phyloP scores from a whole-genome alignment of 2,797 vertebrate species.

The Eulemur coronatus region DNA sequence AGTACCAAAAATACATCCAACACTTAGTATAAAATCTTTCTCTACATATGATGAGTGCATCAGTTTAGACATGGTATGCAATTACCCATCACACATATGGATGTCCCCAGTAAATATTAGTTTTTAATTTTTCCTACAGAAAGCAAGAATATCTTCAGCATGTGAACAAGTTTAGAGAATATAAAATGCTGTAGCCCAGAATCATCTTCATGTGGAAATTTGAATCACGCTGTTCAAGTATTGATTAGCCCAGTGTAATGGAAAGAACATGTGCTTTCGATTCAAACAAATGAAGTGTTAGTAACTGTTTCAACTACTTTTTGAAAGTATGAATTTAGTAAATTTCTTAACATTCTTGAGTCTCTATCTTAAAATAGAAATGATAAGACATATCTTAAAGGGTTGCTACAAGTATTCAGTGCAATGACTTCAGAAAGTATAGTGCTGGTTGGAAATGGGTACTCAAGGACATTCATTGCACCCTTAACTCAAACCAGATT shows the following conservation, averaged over 20 bases:
- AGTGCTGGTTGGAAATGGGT: neutral
- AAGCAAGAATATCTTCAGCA: neutral
- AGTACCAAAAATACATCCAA: neutral
- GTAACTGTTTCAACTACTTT: neutral
- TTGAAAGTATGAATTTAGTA: neutral
- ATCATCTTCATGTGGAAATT: neutral
- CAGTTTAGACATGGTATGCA: neutral
- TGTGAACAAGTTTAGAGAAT: neutral
- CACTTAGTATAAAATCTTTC: neutral
- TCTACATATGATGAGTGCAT: neutral
- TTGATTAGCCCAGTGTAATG: neutral
- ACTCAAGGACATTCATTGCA: neutral
- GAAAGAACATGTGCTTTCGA: neutral
- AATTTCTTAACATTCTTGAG: neutral
- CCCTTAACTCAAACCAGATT: neutral
- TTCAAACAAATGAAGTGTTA: neutral
- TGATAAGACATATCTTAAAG: neutral
- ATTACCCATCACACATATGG: neutral
- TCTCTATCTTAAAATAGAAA: slow-evolving; percentile 16
- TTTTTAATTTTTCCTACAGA: neutral
- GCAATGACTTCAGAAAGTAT: neutral
- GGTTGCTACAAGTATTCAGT: accelerated
- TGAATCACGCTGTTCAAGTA: neutral
- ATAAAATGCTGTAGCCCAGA: neutral
- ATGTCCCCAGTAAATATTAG: neutral